A percentile compares a stretch with the other conserved stretches of the same genome.
These are phyloP conservation scores for Chanos chanos DNA, from an alignment of 2,797 vertebrate species.

Conservation along the genomic window DNA sequence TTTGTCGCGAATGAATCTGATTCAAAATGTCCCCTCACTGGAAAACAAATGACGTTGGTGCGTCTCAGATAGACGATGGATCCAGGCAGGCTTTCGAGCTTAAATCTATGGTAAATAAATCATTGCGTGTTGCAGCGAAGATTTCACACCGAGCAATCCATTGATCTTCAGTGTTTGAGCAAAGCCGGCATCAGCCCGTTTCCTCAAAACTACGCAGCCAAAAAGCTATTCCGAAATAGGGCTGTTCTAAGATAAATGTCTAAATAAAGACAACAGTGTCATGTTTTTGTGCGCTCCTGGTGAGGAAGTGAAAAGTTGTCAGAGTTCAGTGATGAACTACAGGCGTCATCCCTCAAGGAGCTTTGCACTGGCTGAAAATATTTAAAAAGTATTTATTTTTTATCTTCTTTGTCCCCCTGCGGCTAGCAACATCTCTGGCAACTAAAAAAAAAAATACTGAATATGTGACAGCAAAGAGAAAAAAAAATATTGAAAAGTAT, in stretches of 20 bases:
- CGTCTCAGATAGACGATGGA: too few species aligned
- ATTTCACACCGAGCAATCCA: too few species aligned
- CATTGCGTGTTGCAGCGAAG: too few species aligned
- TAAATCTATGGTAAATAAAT: too few species aligned
- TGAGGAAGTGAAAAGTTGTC: constrained; percentile 26
- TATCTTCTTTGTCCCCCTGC: constrained; percentile 6
- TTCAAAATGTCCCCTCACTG: too few species aligned
- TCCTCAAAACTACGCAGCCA: too few species aligned
- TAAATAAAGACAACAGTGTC: constrained; percentile 30
- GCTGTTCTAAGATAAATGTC: constrained; percentile 24
- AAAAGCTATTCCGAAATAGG: neutral
- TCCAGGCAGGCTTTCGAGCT: too few species aligned
- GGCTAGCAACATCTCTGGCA: constrained; percentile 23
- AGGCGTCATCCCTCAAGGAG: constrained; percentile 26
- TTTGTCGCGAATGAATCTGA: too few species aligned
- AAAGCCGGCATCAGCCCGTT: too few species aligned
- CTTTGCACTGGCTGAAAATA: constrained; percentile 23
- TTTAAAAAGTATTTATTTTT: constrained; percentile 13
- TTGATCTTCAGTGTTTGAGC: neutral
- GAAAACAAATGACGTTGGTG: too few species aligned
- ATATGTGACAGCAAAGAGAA: too few species aligned
- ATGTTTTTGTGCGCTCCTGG: constrained; percentile 16
- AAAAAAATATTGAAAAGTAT: too few species aligned
- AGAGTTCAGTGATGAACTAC: constrained; percentile 28
- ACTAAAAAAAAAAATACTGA: neutral